Evolutionary conservation across 92 coral and sea anemone genomes (phyloP), one percentile per base, ranked within the genome.

Genomic region (Metridium senile): DNA sequence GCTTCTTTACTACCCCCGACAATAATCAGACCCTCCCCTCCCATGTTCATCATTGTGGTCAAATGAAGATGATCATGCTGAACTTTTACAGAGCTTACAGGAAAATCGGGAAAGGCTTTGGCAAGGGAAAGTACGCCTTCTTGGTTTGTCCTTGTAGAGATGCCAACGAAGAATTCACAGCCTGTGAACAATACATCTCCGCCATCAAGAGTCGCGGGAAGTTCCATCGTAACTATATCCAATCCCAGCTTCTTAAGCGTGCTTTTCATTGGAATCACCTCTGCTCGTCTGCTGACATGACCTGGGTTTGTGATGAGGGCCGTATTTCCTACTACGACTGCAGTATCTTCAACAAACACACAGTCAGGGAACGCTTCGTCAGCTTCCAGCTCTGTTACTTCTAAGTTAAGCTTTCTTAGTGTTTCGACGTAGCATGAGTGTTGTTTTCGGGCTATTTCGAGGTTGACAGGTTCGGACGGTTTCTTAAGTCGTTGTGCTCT

Each of bases 131-230:
- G 84, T 2, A 89, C 53, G 29, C 99, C 93, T 21, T 90, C 96
- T 33, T 69, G 68, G 73, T 89, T 92, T 7, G 93, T 81, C 35
- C 98, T 82, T 13, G 66, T 66, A 18, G 93, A 82, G 16, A 92
- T 46, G 22, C 99, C 99, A 52, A 95, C 97, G 43, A 95, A 82
- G 58, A 95, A 92, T 66, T 95, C 99, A 34, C 77, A 79, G 2
- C 99, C 99, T 0, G 99, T 95, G 72, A 95, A 95, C 53, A 95
- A 84, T 0, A 95, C 99, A 81, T 95, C 99, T 0, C 99, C 99
- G 0, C 99, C 99, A 53, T 95, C 99, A 30, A 95, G 68, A 53
- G 28, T 32, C 29, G 99, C 96, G 25, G 97, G 97, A 26, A 82
- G 83, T 43, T 64, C 70, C 99, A 95, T 95, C 34, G 87, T 87